phyloP scores from a whole-genome alignment of 2,113 vertebrate species.

The Xyrauchen texanus region DNA sequence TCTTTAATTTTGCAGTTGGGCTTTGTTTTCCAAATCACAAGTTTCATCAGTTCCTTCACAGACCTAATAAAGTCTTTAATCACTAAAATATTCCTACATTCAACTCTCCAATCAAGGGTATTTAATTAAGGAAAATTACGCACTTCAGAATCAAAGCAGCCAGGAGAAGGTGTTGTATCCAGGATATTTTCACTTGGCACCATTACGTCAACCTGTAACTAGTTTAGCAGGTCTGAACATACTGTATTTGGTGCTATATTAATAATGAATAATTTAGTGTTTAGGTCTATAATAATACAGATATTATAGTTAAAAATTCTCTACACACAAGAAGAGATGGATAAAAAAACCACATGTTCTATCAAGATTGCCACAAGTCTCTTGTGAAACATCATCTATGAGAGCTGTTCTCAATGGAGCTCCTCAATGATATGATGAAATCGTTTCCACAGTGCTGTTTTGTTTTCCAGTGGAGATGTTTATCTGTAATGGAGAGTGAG shows the following conservation, averaged over 20 bases:
- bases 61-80: too few relatives aligned
- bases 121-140: constrained; percentile 6
- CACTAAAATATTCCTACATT: background rate
- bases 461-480: constrained; percentile 4
- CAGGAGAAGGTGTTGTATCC: background rate
- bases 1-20: too few relatives aligned
- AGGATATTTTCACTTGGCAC: constrained; percentile 1
- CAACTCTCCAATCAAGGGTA: background rate
- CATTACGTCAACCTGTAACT: constrained; percentile 4
- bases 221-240: background rate
- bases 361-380: background rate
- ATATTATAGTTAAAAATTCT: background rate
- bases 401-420: background rate
- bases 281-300: background rate
- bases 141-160: too few relatives aligned
- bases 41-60: too few relatives aligned
- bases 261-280: background rate
- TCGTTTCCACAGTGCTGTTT: constrained; percentile 14
- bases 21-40: too few relatives aligned
- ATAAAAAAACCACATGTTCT: background rate
- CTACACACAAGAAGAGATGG: too few relatives aligned
- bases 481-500: constrained; percentile 14
- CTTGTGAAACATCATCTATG: background rate
- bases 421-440: constrained; percentile 2
- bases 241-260: background rate